Evolutionary conservation across 2,888 invertebrate genomes (phyloP).

Genomic region (Encarsia formosa): DNA sequence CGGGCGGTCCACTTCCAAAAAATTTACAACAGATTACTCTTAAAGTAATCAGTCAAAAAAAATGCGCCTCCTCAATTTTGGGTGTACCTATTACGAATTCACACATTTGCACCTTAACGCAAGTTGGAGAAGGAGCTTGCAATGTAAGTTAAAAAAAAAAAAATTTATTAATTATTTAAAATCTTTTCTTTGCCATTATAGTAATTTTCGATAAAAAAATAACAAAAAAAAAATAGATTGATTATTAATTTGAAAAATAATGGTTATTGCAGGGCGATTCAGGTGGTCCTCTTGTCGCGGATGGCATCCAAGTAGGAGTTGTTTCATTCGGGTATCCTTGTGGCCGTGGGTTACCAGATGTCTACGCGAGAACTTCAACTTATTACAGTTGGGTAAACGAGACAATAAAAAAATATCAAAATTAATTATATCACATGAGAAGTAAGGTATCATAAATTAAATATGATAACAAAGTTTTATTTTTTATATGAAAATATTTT

Average conservation of each 20-base stretch:
- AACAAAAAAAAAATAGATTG: too few relatives aligned
- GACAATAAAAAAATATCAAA: neutral
- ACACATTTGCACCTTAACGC: slow-evolving; percentile 27
- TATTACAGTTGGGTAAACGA: neutral
- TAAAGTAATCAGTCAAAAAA: slow-evolving; percentile 4
- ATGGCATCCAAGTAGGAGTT: slow-evolving; percentile 1
- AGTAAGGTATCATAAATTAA: too few relatives aligned
- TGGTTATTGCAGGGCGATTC: slow-evolving; percentile 2
- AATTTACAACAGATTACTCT: slow-evolving; percentile 19
- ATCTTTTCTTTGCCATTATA: too few relatives aligned
- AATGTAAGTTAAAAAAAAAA: slow-evolving; percentile 25
- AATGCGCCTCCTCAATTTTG: slow-evolving; percentile 2
- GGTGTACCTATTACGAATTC: neutral
- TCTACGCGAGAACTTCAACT: neutral
- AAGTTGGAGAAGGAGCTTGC: slow-evolving; percentile 26
- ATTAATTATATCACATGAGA: too few relatives aligned
- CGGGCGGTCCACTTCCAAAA: neutral
- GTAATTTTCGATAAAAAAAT: too few relatives aligned
- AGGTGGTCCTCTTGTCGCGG: slow-evolving; percentile 2
- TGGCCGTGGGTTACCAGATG: neutral
- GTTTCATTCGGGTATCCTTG: slow-evolving; percentile 2
- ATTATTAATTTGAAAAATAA: too few relatives aligned
- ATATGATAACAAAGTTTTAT: too few relatives aligned
- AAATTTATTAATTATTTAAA: too few relatives aligned
- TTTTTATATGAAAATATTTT: too few relatives aligned